Evolutionary conservation across 2,797 vertebrate species (phyloP), one percentile per base, ranked within the genome.

Genomic region (Cyclopterus lumpus): DNA sequence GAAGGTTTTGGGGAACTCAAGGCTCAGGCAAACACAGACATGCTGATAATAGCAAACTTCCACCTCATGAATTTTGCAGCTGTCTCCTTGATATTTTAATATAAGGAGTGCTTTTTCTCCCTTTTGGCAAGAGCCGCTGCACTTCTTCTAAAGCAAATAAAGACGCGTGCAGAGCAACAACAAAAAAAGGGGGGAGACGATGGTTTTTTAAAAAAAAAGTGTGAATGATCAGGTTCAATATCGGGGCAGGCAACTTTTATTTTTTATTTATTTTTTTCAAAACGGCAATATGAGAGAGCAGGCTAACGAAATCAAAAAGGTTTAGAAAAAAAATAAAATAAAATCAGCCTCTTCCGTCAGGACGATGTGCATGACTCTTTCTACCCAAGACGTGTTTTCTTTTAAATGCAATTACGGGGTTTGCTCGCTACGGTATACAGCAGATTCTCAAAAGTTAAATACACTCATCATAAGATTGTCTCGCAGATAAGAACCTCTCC

Each of bases 81-180:
- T 54, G 85, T 80, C 84, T 83, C 78, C 79, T 86, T 88, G 88
- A 92, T 77, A 85, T 83, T 91, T 90, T 85, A 73, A 83, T 67
- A 69, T 28, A 73, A n/a, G 77, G 60, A 22, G 16, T 26, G 58
- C 24, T 79, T 69, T 26, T 8, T 80, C 26, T 8, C 80, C 40
- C 67, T 77, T 34, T 73, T 69, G 77, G 73, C 71, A 73, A 74
- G 75, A 55, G 0, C 44, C n/a, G 46, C 59, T 1, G 11, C 6
- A 65, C 71, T 49, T 79, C 60, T 79, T 55, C 69, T 40, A 57
- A 77, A 60, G 66, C 22, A 40, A 62, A 81, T 53, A 71, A 83
- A 75, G 54, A 49, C 36, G 55, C 70, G 18, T 18, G 48, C 22
- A 36, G 30, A 38, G 36, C 73, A 65, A 81, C 46, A 71, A 76